Percentiles rank a stretch among this genome's conserved stretches.
phyloP scores from a whole-genome alignment of 1,140 invertebrate genomes.

The Bombus pascuorum region DNA sequence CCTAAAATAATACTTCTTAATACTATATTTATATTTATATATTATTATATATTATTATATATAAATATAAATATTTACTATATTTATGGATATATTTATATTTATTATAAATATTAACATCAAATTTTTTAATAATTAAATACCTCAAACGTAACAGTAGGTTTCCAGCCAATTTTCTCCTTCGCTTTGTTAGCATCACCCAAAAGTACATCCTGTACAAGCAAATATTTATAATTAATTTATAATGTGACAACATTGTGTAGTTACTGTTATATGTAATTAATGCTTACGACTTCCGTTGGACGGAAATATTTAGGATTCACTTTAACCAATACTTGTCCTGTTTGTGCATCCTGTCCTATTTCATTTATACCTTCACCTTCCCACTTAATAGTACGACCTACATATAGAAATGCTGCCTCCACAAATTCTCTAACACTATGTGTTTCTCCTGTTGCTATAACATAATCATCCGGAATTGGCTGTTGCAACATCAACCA shows the following conservation, averaged over 20 bases:
- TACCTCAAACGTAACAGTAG: conserved; percentile 92
- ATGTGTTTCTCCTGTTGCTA: conserved; percentile 97
- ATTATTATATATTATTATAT: conserved; percentile 26
- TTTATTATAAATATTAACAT: not conserved
- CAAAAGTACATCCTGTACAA: conserved; percentile 90
- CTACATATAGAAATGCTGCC: conserved; percentile 92
- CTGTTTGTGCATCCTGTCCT: conserved; percentile 92
- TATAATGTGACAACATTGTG: conserved; percentile 2
- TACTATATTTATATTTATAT: not conserved
- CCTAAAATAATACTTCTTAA: conserved; percentile 81
- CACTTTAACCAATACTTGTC: conserved; percentile 92
- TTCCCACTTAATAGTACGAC: conserved; percentile 91
- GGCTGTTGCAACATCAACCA: conserved; percentile 99
- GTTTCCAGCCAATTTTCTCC: conserved; percentile 92
- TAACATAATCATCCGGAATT: conserved; percentile 97
- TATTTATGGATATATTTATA: not conserved
- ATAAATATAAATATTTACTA: too few relatives aligned
- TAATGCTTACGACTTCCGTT: conserved; percentile 95
- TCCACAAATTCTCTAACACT: conserved; percentile 99
- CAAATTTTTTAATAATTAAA: conserved; percentile 33
- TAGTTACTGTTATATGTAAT: not conserved
- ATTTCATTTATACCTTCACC: conserved; percentile 93
- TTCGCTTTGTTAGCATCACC: conserved; percentile 96
- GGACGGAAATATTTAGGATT: conserved; percentile 98
- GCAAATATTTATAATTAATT: conserved; percentile 58